These are phyloP conservation scores for Panopea generosa DNA, from an alignment of 2,888 invertebrate genomes.

Conservation along the genomic window DNA sequence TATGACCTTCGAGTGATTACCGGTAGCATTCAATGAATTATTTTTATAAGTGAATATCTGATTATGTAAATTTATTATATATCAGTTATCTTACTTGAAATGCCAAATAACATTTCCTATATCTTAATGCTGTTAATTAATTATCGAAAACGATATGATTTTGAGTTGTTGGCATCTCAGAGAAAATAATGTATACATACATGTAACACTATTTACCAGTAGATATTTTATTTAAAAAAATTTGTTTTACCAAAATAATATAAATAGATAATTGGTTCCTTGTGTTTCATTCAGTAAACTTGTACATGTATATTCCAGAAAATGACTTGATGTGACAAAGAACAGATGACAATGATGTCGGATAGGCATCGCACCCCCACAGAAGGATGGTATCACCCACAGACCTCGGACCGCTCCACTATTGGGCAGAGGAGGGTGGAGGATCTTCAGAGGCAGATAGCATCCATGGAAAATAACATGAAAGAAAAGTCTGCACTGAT, in stretches of 20 bases:
- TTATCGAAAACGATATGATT: not conserved
- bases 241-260: not conserved
- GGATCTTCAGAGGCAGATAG: constrained; percentile 67
- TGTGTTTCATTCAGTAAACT: too few species aligned
- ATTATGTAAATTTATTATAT: too few species aligned
- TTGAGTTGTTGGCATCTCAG: too few species aligned
- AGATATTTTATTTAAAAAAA: not conserved
- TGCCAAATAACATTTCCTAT: too few species aligned
- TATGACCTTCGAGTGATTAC: too few species aligned
- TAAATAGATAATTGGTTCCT: constrained; percentile 5
- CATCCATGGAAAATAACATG: constrained; percentile 67
- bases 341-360: constrained; percentile 37
- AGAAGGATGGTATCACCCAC: constrained; percentile 42
- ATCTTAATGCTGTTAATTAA: not conserved
- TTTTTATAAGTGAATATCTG: too few species aligned
- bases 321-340: too few species aligned
- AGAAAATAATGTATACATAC: too few species aligned
- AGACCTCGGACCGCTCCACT: constrained; percentile 17
- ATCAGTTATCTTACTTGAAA: too few species aligned
- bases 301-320: too few species aligned
- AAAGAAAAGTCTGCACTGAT: constrained; percentile 64
- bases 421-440: constrained; percentile 52
- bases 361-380: constrained; percentile 6
- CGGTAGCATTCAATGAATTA: too few species aligned
- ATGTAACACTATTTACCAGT: not conserved